These are phyloP conservation scores for Epinotia nisella DNA, from an alignment of 2,888 invertebrate species.

Conservation along the genomic window DNA sequence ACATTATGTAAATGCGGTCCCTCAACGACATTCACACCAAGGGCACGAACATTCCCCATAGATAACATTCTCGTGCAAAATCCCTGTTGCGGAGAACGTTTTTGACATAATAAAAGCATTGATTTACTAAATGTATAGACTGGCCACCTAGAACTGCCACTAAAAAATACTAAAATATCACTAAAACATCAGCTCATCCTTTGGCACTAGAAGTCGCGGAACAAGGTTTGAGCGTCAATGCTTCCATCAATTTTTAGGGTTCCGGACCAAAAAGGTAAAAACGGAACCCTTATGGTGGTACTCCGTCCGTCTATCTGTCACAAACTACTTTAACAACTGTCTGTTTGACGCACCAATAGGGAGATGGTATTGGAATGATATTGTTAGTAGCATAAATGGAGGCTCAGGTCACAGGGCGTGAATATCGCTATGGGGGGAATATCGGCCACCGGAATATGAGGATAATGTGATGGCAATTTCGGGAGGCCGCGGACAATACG, in stretches of 20 bases:
- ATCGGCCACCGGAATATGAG: slow-evolving; percentile 16
- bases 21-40: slow-evolving; percentile 26
- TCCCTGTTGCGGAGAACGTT: not conserved
- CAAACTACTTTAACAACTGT: no score
- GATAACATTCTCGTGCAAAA: slow-evolving; percentile 5
- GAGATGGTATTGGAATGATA: not conserved
- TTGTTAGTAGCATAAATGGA: not conserved
- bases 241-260: no score
- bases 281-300: no score
- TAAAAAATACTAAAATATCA: no score
- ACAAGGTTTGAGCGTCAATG: no score
- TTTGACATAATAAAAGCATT: not conserved
- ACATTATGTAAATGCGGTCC: slow-evolving; percentile 33
- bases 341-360: no score
- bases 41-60: slow-evolving; percentile 4
- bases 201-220: no score
- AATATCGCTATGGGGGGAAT: slow-evolving; percentile 11
- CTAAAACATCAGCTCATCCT: no score
- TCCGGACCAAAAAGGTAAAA: no score
- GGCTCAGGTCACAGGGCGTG: slow-evolving; percentile 2
- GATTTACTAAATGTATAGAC: no score
- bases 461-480: slow-evolving; percentile 9
- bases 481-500: slow-evolving; percentile 18
- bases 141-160: no score
- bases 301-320: no score